Evolutionary conservation across 2,797 vertebrate genomes (phyloP), one percentile per base, ranked within the genome.

Genomic region (Urosaurus nigricauda): DNA sequence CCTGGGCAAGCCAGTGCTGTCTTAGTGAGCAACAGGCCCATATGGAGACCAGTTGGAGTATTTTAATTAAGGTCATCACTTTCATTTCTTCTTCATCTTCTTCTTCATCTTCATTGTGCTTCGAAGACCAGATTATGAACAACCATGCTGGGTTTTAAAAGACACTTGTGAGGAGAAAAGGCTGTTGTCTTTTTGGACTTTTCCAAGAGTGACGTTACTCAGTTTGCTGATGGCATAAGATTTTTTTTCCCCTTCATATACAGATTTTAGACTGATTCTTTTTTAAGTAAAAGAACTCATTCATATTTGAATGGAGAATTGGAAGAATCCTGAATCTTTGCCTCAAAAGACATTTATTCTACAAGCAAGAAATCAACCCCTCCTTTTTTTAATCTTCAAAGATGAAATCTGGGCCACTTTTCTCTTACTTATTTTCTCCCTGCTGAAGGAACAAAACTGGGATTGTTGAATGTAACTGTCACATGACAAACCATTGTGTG

Each of bases 391-490:
- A 93, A 89, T 90, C 71, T 56, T 83, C 9, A 90, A 90, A 94
- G 88, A 93, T 89, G 86, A 94, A 88, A 77, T 87, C 93, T 4
- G 60, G 91, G 89, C 92, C 70, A 83, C 85, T 92, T 93, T 94
- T 94, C 91, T 91, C 95, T 95, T 71, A 47, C 93, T 93, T 94
- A 93, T 93, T 93, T 94, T 94, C 92, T 91, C 90, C 88, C 0
- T 0, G 91, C 40, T 78, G 79, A 84, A 89, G 87, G 88, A 92
- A 79, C 88, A 91, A 92, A 92, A 93, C 90, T 88, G 91, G 93
- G 89, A 93, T 91, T 91, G 95, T 94, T 91, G 92, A 95, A 3
- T 90, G 95, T 95, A 96, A 95, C 94, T 88, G 73, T 93, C 92
- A 93, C 94, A 92, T 93, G 89, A 92, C 94, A 93, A 88, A 79